Percentiles rank a stretch among this genome's conserved stretches.
phyloP scores from a whole-genome alignment of 2,797 vertebrate species.

The Emydoidea blandingii region DNA sequence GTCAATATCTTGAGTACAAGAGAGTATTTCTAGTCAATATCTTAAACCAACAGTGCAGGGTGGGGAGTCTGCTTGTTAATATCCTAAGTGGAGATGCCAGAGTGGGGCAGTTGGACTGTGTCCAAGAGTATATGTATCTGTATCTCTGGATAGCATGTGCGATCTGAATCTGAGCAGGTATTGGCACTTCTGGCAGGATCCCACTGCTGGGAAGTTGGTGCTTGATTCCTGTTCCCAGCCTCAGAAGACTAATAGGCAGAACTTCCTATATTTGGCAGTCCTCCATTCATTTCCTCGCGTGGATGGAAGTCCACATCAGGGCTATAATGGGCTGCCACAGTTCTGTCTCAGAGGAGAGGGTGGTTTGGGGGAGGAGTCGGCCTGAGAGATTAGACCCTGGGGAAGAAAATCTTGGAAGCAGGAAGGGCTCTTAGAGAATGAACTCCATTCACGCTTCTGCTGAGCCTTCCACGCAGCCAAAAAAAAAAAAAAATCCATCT shows the following conservation, averaged over 20 bases:
- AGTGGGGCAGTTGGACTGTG: not conserved
- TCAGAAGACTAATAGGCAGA: not conserved
- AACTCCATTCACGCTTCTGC: slow-evolving; percentile 60
- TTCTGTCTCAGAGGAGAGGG: not conserved
- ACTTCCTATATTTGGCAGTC: not conserved
- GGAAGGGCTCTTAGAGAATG: slow-evolving; percentile 65
- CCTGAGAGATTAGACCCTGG: slow-evolving; percentile 55
- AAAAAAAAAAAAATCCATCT: not conserved
- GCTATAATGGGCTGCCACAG: not conserved
- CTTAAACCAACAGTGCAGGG: not conserved
- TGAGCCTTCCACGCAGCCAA: slow-evolving; percentile 15
- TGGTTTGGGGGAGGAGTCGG: slow-evolving; percentile 45
- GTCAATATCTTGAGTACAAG: not conserved
- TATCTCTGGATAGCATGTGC: not conserved
- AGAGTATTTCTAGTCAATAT: not conserved
- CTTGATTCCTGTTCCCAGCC: not conserved
- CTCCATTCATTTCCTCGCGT: not conserved
- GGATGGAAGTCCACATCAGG: not conserved
- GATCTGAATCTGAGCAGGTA: not conserved
- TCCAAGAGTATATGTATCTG: not conserved
- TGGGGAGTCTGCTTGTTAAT: not conserved
- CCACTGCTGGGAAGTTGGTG: not conserved
- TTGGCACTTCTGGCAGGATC: not conserved
- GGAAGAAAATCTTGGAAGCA: slow-evolving; percentile 64
- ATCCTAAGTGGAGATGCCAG: not conserved